phyloP scores from a whole-genome alignment of 2,888 invertebrate genomes.

The Idaea biselata region DNA sequence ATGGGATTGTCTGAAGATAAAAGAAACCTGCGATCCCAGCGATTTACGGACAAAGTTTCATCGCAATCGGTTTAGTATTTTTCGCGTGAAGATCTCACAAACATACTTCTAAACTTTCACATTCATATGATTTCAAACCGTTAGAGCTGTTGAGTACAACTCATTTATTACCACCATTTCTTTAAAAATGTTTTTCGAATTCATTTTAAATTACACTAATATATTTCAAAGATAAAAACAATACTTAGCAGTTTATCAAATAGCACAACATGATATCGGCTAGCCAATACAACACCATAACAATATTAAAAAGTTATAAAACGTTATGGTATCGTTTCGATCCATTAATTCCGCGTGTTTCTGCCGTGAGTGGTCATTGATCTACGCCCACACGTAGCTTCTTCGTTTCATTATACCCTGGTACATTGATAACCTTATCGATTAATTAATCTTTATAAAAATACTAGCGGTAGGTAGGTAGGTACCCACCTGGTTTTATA shows the following conservation, averaged over 20 bases:
- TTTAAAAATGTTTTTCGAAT: not conserved
- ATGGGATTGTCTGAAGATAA: too few species aligned
- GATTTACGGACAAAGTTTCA: too few species aligned
- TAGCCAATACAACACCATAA: not conserved
- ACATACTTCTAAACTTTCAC: too few species aligned
- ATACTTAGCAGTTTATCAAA: not conserved
- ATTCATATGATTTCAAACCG: not conserved
- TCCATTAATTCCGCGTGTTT: constrained; percentile 53
- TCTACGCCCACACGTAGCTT: constrained; percentile 47
- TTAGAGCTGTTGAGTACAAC: not conserved
- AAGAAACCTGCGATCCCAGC: too few species aligned
- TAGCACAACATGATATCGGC: not conserved
- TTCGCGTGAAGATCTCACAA: too few species aligned
- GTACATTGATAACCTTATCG: constrained; percentile 36
- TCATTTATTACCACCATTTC: not conserved
- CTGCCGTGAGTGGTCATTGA: constrained; percentile 43
- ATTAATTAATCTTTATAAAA: constrained; percentile 30
- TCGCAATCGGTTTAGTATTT: too few species aligned
- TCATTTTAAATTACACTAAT: not conserved
- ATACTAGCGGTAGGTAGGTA: not conserved
- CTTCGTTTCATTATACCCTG: constrained; percentile 38
- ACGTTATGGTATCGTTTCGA: constrained; percentile 29
- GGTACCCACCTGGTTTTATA: not conserved
- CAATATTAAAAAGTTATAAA: constrained; percentile 1
- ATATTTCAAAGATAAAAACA: not conserved